Conservation (phyloP, 2,888 invertebrate genomes). For the Volucella inanis region DNA sequence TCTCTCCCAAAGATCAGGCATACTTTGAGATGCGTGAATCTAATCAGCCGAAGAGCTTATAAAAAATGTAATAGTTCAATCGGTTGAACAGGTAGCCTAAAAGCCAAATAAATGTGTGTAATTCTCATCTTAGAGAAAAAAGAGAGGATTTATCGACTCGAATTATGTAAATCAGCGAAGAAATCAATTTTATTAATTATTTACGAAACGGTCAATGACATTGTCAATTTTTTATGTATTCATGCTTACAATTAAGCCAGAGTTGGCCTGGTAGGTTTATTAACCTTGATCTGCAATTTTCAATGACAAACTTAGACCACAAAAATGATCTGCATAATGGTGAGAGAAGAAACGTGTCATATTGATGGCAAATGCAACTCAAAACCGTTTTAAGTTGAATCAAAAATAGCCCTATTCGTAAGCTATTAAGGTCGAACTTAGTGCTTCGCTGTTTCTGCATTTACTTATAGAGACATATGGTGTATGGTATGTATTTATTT, state of each 20-base stretch:
- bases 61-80: neutral
- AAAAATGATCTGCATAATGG: conserved; percentile 24
- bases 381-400: neutral
- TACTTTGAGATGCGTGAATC: neutral
- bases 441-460: neutral
- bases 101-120: neutral
- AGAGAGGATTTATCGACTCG: conserved; percentile 1
- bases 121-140: neutral
- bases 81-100: neutral
- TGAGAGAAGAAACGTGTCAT: neutral
- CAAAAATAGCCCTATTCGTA: neutral
- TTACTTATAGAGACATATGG: neutral
- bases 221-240: neutral
- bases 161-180: neutral
- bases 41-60: neutral
- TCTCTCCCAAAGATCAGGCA: neutral
- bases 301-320: conserved; percentile 9
- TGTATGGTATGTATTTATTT: too few species aligned
- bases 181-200: neutral
- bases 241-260: neutral
- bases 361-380: conserved; percentile 9
- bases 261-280: conserved; percentile 1
- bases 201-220: conserved; percentile 35
- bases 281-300: conserved; percentile 38
- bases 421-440: neutral